phyloP scores from a whole-genome alignment of 1,140 invertebrate genomes.

The Tetragonula clypearis region DNA sequence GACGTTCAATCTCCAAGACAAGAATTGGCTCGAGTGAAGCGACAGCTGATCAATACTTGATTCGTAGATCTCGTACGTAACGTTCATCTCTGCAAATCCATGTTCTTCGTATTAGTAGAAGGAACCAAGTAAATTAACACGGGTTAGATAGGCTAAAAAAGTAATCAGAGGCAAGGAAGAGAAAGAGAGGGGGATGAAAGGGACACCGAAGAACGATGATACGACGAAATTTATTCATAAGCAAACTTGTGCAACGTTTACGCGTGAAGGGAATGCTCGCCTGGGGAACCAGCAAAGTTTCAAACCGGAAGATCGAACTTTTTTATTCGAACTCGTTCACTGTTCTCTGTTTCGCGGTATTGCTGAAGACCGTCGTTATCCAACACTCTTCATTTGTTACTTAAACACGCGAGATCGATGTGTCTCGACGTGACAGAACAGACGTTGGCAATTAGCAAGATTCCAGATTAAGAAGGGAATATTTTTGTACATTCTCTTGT shows the following conservation, averaged over 20 bases:
- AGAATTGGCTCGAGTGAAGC: not conserved
- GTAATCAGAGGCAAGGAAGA: constrained; percentile 30
- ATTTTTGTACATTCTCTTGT: not conserved
- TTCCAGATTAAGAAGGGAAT: not conserved
- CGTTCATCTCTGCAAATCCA: not conserved
- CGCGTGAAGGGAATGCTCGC: constrained; percentile 42
- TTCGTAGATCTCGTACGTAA: not conserved
- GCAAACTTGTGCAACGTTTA: constrained; percentile 61
- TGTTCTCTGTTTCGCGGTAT: not conserved
- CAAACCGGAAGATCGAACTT: constrained; percentile 40
- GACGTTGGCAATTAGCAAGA: not conserved
- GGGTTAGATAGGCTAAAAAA: constrained; percentile 26
- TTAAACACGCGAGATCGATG: constrained; percentile 25
- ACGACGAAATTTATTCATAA: constrained; percentile 71
- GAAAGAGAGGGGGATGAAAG: not conserved
- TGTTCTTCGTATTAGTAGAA: not conserved
- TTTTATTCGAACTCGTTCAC: constrained; percentile 41
- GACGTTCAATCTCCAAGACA: not conserved
- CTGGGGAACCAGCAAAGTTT: constrained; percentile 32
- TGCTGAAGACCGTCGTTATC: not conserved
- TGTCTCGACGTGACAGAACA: not conserved
- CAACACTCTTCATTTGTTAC: not conserved
- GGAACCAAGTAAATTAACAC: constrained; percentile 6
- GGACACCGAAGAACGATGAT: constrained; percentile 58
- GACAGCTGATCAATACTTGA: not conserved